phyloP scores from a whole-genome alignment of 2,797 vertebrate species.

The Pseudopleuronectes americanus region DNA sequence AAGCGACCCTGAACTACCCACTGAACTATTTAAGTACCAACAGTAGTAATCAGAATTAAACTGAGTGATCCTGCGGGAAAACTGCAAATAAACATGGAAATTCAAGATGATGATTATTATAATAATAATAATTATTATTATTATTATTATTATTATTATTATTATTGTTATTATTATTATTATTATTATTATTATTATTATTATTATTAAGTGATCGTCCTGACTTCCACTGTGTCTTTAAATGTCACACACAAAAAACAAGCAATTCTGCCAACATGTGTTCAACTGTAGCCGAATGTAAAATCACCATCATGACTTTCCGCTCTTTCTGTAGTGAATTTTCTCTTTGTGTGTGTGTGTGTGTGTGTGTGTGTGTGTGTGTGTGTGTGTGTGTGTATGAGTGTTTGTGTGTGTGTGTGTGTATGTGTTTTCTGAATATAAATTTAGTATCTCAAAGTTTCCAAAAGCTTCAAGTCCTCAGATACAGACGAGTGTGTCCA shows the following conservation, averaged over 20 bases:
- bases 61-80: conserved; percentile 10
- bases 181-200: neutral
- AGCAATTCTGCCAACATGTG: conserved; percentile 3
- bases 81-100: neutral
- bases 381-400: too few relatives aligned
- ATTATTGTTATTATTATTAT: neutral
- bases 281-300: conserved; percentile 23
- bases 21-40: neutral
- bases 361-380: neutral
- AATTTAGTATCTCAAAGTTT: conserved; percentile 50
- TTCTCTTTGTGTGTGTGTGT: conserved; percentile 4
- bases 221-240: neutral
- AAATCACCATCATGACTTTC: conserved; percentile 12
- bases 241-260: conserved; percentile 4
- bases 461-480: conserved; percentile 37
- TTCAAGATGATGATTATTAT: neutral
- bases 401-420: conserved; percentile 11
- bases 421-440: conserved; percentile 33
- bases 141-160: neutral
- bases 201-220: neutral
- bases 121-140: too few relatives aligned
- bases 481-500: conserved; percentile 39
- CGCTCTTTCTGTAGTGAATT: conserved; percentile 30
- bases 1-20: conserved; percentile 13
- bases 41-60: neutral